Evolutionary conservation across 2,888 invertebrate species (phyloP).

Genomic region (Torymus texanus): DNA sequence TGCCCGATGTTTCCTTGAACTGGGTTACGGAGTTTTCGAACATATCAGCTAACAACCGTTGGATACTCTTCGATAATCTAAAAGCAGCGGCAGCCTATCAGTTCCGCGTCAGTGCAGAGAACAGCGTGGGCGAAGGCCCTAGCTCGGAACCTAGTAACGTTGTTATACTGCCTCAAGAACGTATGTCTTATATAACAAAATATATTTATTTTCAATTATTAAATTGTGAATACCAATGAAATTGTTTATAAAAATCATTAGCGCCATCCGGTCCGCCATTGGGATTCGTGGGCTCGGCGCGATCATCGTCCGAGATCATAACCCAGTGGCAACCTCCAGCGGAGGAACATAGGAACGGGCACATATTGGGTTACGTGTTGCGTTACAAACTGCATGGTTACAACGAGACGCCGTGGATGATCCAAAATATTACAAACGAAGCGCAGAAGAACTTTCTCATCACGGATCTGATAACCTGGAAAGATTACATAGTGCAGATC

Average conservation of each 20-base stretch:
- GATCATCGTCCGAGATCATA: conserved; percentile 95
- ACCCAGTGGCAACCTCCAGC: conserved; percentile 98
- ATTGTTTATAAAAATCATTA: conserved; percentile 69
- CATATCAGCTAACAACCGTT: conserved; percentile 86
- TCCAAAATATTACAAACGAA: conserved; percentile 94
- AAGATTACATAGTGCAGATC: conserved; percentile 96
- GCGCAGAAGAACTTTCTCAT: conserved; percentile 93
- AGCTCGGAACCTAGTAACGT: conserved; percentile 92
- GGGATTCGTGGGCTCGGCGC: conserved; percentile 95
- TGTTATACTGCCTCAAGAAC: conserved; percentile 96
- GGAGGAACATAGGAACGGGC: conserved; percentile 96
- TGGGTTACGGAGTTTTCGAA: conserved; percentile 93
- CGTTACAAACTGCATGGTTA: conserved; percentile 94
- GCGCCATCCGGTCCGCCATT: conserved; percentile 97
- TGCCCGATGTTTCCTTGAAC: conserved; percentile 89
- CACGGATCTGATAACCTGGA: conserved; percentile 96
- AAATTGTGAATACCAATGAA: too few relatives aligned
- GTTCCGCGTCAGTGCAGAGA: conserved; percentile 97
- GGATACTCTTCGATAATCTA: conserved; percentile 87
- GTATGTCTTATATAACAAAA: conserved; percentile 77
- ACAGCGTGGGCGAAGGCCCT: conserved; percentile 95
- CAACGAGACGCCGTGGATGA: conserved; percentile 90
- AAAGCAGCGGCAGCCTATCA: conserved; percentile 97
- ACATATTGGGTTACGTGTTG: conserved; percentile 94
- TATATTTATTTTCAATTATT: not conserved